A percentile compares a stretch with the other conserved stretches of the same genome.
These are phyloP conservation scores for Stegana nigrithorax DNA, from an alignment of 2,888 invertebrate genomes.

Conservation along the genomic window DNA sequence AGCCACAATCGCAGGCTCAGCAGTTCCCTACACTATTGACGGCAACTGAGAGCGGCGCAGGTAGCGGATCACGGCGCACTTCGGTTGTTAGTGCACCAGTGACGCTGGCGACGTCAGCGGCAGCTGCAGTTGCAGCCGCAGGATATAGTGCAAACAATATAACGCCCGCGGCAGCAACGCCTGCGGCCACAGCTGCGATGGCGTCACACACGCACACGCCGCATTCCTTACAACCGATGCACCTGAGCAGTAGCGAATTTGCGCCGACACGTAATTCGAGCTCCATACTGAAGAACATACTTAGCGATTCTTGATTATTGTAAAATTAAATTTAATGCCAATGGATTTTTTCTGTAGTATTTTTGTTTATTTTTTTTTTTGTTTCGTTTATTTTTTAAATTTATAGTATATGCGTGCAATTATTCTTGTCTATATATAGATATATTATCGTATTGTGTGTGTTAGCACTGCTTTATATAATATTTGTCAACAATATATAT, in stretches of 20 bases:
- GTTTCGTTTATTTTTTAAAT: too few species aligned
- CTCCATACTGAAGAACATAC: conserved; percentile 68
- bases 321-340: too few species aligned
- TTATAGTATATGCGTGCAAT: too few species aligned
- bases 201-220: conserved; percentile 15
- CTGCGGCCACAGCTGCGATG: neutral
- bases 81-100: conserved; percentile 13
- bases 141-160: conserved; percentile 20
- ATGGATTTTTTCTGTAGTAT: too few species aligned
- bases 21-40: conserved; percentile 61
- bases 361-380: too few species aligned
- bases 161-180: conserved; percentile 2
- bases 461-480: too few species aligned
- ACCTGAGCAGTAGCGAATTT: conserved; percentile 64
- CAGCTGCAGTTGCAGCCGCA: conserved; percentile 1
- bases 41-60: neutral
- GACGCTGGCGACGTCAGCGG: neutral
- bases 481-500: too few species aligned
- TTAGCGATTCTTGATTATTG: conserved; percentile 68
- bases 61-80: neutral
- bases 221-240: conserved; percentile 53
- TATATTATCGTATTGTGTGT: too few species aligned
- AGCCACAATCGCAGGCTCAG: conserved; percentile 53
- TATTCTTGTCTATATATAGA: too few species aligned
- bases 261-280: conserved; percentile 67